Base-by-base conservation (phyloP, 2,888 invertebrate species). In the Phymatocera aterrima region DNA sequence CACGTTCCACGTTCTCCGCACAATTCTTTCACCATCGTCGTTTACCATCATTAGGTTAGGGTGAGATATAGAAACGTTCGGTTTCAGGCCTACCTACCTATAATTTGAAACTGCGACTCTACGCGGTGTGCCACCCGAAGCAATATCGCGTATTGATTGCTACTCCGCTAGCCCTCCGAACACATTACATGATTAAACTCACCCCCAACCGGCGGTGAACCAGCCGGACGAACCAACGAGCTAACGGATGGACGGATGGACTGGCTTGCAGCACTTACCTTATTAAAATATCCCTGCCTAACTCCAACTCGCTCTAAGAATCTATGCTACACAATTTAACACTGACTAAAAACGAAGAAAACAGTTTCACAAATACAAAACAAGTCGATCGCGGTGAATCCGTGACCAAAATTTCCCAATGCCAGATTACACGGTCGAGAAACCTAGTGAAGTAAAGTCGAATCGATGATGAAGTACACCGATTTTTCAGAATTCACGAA, bases 101-200 rank as follows among this genome's bases (percentile, higher is more conserved):
- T 64, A 64, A 64, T 18, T 37, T 28, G 18, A 15, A n/a, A 40
- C 34, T 37, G n/a, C n/a, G 34, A 37, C 64, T 64, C 68, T 1
- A 46, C 68, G 8, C 43, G 43, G 18, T 24, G 31, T 88, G 87
- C 84, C 85, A 85, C 86, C 84, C 82, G 85, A 85, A 85, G 88
- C 90, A 86, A 89, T 89, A 90, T 86, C 83, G 51, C 72, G 87
- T 90, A 90, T 90, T 85, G 90, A 90, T 90, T 90, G 87, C 83
- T 82, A 85, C 86, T 84, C 84, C 48, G 34, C 72, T 57, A 83
- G 86, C 87, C 87, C 89, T 85, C 86, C 84, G 87, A 89, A 87
- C 89, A 88, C 90, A 90, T 90, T 90, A 90, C 90, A 90, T 90
- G 90, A 90, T 90, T 90, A 90, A 89, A 90, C 89, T 87, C 85